Conservation (phyloP, 2,888 invertebrate genomes). For the Aphrophora alni region DNA sequence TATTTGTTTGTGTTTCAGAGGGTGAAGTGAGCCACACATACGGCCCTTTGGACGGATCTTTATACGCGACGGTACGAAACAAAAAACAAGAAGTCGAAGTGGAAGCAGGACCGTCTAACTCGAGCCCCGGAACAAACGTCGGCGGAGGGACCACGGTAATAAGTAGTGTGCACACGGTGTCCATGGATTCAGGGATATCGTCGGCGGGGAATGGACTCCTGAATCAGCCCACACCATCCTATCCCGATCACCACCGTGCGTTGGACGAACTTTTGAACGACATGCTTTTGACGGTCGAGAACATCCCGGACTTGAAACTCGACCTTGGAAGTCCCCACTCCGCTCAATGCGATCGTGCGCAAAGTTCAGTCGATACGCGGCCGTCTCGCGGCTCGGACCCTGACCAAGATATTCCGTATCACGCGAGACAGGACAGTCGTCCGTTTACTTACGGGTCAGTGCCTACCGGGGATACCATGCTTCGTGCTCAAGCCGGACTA, state of each 20-base stretch:
- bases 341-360: slow-evolving; percentile 30
- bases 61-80: slow-evolving; percentile 72
- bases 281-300: slow-evolving; percentile 88
- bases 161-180: slow-evolving; percentile 80
- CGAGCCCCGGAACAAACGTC: slow-evolving; percentile 45
- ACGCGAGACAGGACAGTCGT: slow-evolving; percentile 87
- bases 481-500: slow-evolving; percentile 69
- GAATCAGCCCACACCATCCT: slow-evolving; percentile 58
- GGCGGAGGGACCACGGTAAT: slow-evolving; percentile 60
- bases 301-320: slow-evolving; percentile 66
- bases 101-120: slow-evolving; percentile 39
- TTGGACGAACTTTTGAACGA: slow-evolving; percentile 84
- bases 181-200: slow-evolving; percentile 91
- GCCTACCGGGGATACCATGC: slow-evolving; percentile 63
- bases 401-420: slow-evolving; percentile 78
- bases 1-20: slow-evolving; percentile 58
- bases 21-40: slow-evolving; percentile 70
- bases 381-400: slow-evolving; percentile 26
- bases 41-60: slow-evolving; percentile 88
- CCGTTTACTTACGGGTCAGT: slow-evolving; percentile 88
- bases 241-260: slow-evolving; percentile 68
- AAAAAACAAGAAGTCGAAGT: slow-evolving; percentile 51
- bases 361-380: slow-evolving; percentile 27
- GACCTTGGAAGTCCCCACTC: slow-evolving; percentile 29
- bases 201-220: slow-evolving; percentile 68